Percentiles rank a stretch among this genome's conserved stretches.
Evolutionary conservation across 2,888 invertebrate species (phyloP).

Genomic region (Melieria picta): DNA sequence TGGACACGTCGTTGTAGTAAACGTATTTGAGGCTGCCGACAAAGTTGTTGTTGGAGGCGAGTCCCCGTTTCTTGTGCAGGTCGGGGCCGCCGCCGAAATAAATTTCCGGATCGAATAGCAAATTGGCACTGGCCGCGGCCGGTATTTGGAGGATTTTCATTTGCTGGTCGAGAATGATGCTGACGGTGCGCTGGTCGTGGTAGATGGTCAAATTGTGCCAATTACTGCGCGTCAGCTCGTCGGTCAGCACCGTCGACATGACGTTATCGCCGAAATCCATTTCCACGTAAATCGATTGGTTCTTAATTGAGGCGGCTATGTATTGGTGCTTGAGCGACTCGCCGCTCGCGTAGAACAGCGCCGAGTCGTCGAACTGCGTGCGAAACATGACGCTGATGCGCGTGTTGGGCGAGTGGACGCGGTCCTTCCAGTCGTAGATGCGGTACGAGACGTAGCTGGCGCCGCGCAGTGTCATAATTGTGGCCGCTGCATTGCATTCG

Average conservation of each 20-base stretch:
- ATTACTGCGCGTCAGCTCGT: conserved; percentile 76
- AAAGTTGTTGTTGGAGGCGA: conserved; percentile 85
- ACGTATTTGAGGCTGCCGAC: conserved; percentile 91
- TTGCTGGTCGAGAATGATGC: conserved; percentile 80
- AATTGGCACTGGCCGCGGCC: conserved; percentile 69
- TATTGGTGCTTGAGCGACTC: conserved; percentile 88
- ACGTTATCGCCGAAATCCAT: conserved; percentile 87
- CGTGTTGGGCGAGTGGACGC: conserved; percentile 87
- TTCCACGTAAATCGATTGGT: conserved; percentile 85
- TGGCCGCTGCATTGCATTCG: conserved; percentile 73
- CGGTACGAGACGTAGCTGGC: conserved; percentile 93
- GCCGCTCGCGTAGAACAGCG: conserved; percentile 91
- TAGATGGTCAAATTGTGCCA: conserved; percentile 93
- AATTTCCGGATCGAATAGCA: conserved; percentile 93
- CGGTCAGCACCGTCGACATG: conserved; percentile 75
- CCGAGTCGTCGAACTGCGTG: conserved; percentile 91
- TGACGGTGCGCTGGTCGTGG: conserved; percentile 78
- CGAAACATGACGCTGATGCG: conserved; percentile 89
- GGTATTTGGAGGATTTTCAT: conserved; percentile 77
- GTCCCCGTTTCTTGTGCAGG: conserved; percentile 82
- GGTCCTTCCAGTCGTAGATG: conserved; percentile 92
- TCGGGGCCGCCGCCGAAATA: conserved; percentile 92
- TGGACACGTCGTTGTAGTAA: conserved; percentile 92
- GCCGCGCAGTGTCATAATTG: conserved; percentile 85
- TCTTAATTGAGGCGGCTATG: conserved; percentile 85